Base-by-base conservation (phyloP, 2,113 vertebrate genomes). In the Gymnogyps californianus region DNA sequence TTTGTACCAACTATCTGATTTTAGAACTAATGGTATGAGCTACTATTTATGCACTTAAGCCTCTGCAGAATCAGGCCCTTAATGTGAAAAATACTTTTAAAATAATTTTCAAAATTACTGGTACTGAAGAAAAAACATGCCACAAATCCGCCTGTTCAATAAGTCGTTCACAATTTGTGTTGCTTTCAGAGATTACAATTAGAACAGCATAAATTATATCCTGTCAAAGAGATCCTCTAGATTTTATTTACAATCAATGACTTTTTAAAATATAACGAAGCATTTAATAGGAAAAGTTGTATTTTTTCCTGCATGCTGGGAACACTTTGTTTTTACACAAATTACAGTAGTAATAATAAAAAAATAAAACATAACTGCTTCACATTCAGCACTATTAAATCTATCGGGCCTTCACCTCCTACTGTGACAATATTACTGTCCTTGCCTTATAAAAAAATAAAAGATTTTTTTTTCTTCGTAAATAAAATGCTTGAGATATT, bases 181-280 rank as follows among this genome's bases (percentile, higher is more conserved):
- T 93, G 28, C 36, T 78, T 80, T 75, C 88, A 91, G 77, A 90
- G 52, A 36, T 25, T 61, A 59, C 51, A 25, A 25, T 49, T 66
- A 72, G 93, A 82, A 12, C n/a, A 89, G 26, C 32, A 94, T 64
- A 89, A 93, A 96, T 93, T 91, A 88, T 44, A 90, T 31, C 57
- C 58, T 84, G 18, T 65, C 76, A 91, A 87, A 74, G 36, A 90
- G 40, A 82, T 59, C 55, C 31, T 49, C 64, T 64, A 18, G 84
- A 71, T 17, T 93, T 90, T 64, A 78, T 82, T 93, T 91, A 78
- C 64, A 81, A 80, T 42, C 46, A 85, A 49, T 55, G 25, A 38
- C n/a, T 57, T 83, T 44, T 66, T 55, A 9, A 40, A 81, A 84
- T 54, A 66, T 17, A 55, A 36, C 70, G 40, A 86, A 90, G 12